Evolutionary conservation across 2,797 vertebrate species (phyloP).

Genomic region (Gambusia yucatana): DNA sequence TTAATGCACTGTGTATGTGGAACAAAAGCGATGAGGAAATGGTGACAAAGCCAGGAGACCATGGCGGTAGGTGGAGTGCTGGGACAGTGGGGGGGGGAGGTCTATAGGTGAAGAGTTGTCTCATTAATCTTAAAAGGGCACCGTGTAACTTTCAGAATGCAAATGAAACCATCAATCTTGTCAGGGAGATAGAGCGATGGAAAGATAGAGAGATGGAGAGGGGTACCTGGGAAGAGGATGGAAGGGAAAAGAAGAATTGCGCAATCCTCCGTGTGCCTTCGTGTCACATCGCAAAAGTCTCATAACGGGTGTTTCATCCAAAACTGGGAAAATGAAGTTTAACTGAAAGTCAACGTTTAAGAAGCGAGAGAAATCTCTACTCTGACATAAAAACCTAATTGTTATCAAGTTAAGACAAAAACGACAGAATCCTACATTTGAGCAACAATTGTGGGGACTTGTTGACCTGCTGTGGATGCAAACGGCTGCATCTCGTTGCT

Average conservation of each 20-base stretch:
- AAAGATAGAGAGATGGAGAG: slow-evolving; percentile 31
- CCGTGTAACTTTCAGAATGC: slow-evolving; percentile 52
- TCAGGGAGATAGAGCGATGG: slow-evolving; percentile 34
- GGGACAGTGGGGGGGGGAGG: slow-evolving; percentile 18
- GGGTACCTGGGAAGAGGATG: slow-evolving; percentile 5
- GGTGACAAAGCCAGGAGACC: not conserved
- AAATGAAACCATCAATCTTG: slow-evolving; percentile 66
- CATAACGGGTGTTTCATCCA: slow-evolving; percentile 13
- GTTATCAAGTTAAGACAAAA: not conserved
- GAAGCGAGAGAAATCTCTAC: not conserved
- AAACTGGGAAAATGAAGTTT: not conserved
- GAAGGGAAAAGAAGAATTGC: not conserved
- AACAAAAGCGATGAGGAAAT: not conserved
- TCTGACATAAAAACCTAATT: not conserved
- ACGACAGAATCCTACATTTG: not conserved
- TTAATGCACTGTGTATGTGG: not conserved
- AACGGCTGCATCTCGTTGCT: too few relatives aligned
- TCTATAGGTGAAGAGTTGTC: slow-evolving; percentile 59
- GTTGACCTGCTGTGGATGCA: not conserved
- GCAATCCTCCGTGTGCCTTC: not conserved
- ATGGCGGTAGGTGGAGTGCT: not conserved
- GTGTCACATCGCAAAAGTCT: slow-evolving; percentile 2
- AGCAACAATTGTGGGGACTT: not conserved
- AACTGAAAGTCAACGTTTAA: slow-evolving; percentile 5
- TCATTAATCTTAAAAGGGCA: slow-evolving; percentile 67